Evolutionary conservation across 2,113 vertebrate genomes (phyloP), one percentile per base, ranked within the genome.

Genomic region (Oriolus oriolus): DNA sequence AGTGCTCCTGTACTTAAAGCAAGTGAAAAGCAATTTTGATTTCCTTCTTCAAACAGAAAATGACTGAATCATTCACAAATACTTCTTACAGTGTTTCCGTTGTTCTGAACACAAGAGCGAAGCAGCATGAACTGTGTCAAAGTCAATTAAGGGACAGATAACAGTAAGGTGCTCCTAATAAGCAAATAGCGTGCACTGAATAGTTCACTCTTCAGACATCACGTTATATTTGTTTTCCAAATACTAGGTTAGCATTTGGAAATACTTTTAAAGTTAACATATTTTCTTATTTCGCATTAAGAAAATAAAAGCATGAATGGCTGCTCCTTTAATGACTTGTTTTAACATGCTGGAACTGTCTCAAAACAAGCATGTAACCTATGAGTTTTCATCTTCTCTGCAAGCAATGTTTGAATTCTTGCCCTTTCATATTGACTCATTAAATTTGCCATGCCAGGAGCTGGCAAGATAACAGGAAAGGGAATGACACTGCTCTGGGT

Each of bases 41-140:
- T 96, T 92, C 61, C 64, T 64, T 84, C 92, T 71, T 82, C 80
- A 79, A 90, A 74, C 22, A 92, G 52, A 93, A 95, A 86, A 88
- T 27, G 33, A 78, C 47, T 41, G 28, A 90, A 90, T 59, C 4
- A 1, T 79, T 84, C 84, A 78, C 63, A 93, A 80, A 66, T 64
- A 78, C 61, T 87, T 88, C 61, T 90, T 54, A 52, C 6, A 94
- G 13, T 77, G 74, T 37, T 96, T 76, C 37, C 65, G 50, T 28
- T 94, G 41, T 41, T 94, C 59, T 89, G 44, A 82, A 91, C 37
- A 8, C 39, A 66, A 65, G 33, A 91, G 56, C 5, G 6, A 90
- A 53, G 41, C 49, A 91, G 59, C 57, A 70, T 17, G 35, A 86
- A 83, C 33, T 27, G 19, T 39, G 21, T 80, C 66, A 52, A 90